Evolutionary conservation across 2,888 invertebrate species (phyloP), one percentile per base, ranked within the genome.

Genomic region (Erebia palarica): DNA sequence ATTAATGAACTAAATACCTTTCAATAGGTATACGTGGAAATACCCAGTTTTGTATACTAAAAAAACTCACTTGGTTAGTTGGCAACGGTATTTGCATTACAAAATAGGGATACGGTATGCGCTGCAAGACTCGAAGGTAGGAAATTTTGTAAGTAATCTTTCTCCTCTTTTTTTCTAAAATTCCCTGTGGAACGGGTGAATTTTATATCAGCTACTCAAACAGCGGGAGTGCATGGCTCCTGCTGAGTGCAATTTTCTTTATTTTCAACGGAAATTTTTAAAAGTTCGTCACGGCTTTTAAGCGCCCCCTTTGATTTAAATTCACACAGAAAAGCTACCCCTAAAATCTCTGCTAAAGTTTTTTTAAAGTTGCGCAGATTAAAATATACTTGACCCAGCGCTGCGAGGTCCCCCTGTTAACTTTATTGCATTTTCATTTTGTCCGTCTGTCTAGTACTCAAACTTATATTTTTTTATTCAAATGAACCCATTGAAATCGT

Each of bases 191-290:
- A 27, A 64, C 61, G 69, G 72, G 61, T 75, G 76, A 75, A 77
- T 77, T 77, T 77, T 77, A 76, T 75, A 77, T 76, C 73, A 75
- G 44, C 63, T 72, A 70, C 76, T 77, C 77, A 76, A 77, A 77
- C 74, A 76, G 71, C 49, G 73, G 65, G 57, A 74, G 75, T 73
- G 73, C 75, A 75, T 67, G 70, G 71, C 75, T 70, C 70, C 68
- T 65, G 67, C 75, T 74, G 71, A 76, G 76, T 76, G 75, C 73
- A 69, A 60, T 69, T 65, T 63, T 27, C 53, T 63, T 70, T 69
- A 74, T 73, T 76, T 76, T 69, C 27, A 44, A 72, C 68, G 59
- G 65, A 13, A 70, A 53, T 75, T 73, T 75, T 73, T 65, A 60
- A 72, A 74, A 68, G 68, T 73, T 70, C 73, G 70, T 76, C 69